phyloP scores from a whole-genome alignment of 2,888 invertebrate genomes.

The Xylota sylvarum region DNA sequence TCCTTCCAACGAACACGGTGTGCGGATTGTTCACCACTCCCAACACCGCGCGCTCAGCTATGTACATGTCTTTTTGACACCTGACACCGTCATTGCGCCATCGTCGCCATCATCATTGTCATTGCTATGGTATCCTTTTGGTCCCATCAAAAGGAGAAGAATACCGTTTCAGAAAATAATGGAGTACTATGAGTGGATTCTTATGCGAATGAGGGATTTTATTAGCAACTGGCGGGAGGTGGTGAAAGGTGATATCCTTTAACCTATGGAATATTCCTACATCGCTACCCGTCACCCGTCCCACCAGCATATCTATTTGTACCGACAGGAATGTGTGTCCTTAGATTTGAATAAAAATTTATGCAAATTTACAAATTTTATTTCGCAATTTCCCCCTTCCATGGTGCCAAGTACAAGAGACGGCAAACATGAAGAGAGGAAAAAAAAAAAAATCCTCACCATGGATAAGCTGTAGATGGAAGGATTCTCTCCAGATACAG shows the following conservation, averaged over 20 bases:
- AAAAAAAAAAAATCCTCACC: conserved; percentile 21
- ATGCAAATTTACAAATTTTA: conserved; percentile 75
- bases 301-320: conserved; percentile 57
- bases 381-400: conserved; percentile 65
- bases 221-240: conserved; percentile 60
- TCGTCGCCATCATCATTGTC: conserved; percentile 60
- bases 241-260: conserved; percentile 63
- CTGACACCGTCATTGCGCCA: conserved; percentile 66
- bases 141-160: conserved; percentile 41
- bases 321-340: conserved; percentile 69
- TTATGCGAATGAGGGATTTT: conserved; percentile 73
- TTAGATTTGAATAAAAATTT: conserved; percentile 75
- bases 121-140: conserved; percentile 62
- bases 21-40: background rate
- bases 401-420: background rate
- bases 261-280: conserved; percentile 44
- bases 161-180: conserved; percentile 66
- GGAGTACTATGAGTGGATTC: conserved; percentile 74
- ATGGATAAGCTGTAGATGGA: conserved; percentile 28
- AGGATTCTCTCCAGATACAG: conserved; percentile 41
- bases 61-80: conserved; percentile 65
- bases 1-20: conserved; percentile 18
- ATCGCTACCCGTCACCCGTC: background rate
- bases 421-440: background rate
- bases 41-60: conserved; percentile 2